Conservation (phyloP, 1,140 invertebrate species). For the Drosophila hydei region DNA sequence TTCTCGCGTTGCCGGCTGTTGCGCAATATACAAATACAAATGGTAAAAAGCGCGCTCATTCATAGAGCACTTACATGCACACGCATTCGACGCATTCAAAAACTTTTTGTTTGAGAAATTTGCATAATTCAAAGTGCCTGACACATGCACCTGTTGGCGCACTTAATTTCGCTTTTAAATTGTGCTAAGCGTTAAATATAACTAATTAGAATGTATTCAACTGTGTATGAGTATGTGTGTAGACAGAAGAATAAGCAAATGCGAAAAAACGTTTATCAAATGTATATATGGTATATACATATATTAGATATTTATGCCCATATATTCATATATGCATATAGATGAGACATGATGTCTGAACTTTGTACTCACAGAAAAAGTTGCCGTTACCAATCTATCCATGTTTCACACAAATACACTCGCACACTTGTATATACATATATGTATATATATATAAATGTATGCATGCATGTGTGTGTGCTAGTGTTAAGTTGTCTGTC, state of each 20-base stretch:
- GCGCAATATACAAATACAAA: constrained; percentile 11
- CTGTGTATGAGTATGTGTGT: not conserved
- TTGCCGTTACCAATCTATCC: constrained; percentile 36
- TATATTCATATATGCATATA: not conserved
- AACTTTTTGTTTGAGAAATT: not conserved
- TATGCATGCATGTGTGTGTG: constrained; percentile 2
- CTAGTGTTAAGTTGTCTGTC: constrained; percentile 34
- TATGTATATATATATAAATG: not conserved
- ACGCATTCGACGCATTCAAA: too few relatives aligned
- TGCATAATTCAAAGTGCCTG: constrained; percentile 25
- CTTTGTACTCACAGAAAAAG: constrained; percentile 29
- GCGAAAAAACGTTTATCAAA: too few relatives aligned
- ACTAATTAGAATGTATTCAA: constrained; percentile 3
- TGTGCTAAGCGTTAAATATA: not conserved
- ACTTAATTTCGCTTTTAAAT: constrained; percentile 3
- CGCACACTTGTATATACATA: not conserved
- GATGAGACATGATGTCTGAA: constrained; percentile 21
- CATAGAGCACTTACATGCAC: not conserved
- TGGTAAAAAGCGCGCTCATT: not conserved
- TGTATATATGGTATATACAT: not conserved
- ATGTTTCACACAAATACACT: constrained; percentile 25
- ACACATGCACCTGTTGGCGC: constrained; percentile 21
- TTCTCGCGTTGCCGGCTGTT: constrained; percentile 13
- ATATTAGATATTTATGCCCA: not conserved
- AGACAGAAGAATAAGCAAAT: too few relatives aligned